These are phyloP conservation scores for Heliornis fulica DNA, from an alignment of 2,113 vertebrate genomes.

Conservation along the genomic window DNA sequence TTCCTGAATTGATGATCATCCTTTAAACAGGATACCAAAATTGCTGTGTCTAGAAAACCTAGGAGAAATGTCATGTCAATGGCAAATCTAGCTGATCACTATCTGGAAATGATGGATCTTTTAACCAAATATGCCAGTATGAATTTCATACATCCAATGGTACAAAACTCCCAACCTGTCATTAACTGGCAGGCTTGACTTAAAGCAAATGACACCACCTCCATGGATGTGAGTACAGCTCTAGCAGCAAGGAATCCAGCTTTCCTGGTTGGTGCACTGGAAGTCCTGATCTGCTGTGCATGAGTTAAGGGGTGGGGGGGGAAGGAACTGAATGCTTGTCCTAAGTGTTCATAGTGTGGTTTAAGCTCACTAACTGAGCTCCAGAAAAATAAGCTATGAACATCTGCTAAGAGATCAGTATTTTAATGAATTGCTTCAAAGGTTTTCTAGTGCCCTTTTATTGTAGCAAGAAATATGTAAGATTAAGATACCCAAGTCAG, in stretches of 20 bases:
- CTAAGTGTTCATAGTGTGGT: neutral
- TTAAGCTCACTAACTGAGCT: neutral
- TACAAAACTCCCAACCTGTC: neutral
- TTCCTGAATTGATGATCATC: neutral
- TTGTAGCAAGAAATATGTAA: neutral
- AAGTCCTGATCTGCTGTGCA: neutral
- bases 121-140: neutral
- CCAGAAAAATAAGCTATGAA: neutral
- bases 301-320: neutral
- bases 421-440: conserved; percentile 10
- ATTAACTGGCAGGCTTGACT: conserved; percentile 28
- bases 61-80: neutral
- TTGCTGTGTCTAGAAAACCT: conserved; percentile 6
- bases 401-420: neutral
- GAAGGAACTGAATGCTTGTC: neutral
- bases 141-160: conserved; percentile 3
- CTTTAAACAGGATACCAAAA: neutral
- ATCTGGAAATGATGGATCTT: neutral
- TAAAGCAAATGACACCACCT: conserved; percentile 14
- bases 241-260: conserved; percentile 8
- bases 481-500: neutral
- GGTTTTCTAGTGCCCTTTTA: conserved; percentile 5
- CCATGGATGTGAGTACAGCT: neutral
- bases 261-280: neutral
- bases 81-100: conserved; percentile 15